A percentile compares a stretch with the other conserved stretches of the same genome.
Evolutionary conservation across 1,140 invertebrate genomes (phyloP).

Genomic region (Telenomus remus): DNA sequence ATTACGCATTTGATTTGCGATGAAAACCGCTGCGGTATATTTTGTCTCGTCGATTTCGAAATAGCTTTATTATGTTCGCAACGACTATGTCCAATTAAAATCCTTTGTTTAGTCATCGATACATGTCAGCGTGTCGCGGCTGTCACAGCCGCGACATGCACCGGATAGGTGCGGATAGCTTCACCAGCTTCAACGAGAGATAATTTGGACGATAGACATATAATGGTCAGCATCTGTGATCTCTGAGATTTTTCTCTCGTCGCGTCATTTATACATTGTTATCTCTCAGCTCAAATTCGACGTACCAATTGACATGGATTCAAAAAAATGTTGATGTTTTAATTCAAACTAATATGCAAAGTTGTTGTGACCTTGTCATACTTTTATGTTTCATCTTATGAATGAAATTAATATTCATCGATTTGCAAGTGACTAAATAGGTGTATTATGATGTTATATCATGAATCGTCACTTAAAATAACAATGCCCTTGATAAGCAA

Average conservation of each 20-base stretch:
- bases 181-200: conserved; percentile 39
- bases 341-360: too few relatives aligned
- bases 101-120: conserved; percentile 54
- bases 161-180: conserved; percentile 40
- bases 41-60: conserved; percentile 7
- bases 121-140: conserved; percentile 38
- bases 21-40: conserved; percentile 25
- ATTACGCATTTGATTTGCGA: conserved; percentile 28
- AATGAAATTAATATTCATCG: not conserved
- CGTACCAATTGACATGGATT: not conserved
- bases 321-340: too few relatives aligned
- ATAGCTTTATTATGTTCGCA: conserved; percentile 33
- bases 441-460: conserved; percentile 5
- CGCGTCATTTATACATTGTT: conserved; percentile 2
- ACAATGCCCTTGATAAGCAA: conserved; percentile 35
- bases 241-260: conserved; percentile 16
- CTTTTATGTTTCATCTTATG: too few relatives aligned
- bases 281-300: conserved; percentile 3
- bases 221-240: conserved; percentile 28
- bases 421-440: not conserved
- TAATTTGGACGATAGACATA: conserved; percentile 42
- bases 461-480: conserved; percentile 18
- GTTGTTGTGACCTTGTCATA: too few relatives aligned
- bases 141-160: conserved; percentile 37
- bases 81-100: conserved; percentile 56